Evolutionary conservation across 2,113 vertebrate species (phyloP).

Genomic region (Lucifuga dentata): DNA sequence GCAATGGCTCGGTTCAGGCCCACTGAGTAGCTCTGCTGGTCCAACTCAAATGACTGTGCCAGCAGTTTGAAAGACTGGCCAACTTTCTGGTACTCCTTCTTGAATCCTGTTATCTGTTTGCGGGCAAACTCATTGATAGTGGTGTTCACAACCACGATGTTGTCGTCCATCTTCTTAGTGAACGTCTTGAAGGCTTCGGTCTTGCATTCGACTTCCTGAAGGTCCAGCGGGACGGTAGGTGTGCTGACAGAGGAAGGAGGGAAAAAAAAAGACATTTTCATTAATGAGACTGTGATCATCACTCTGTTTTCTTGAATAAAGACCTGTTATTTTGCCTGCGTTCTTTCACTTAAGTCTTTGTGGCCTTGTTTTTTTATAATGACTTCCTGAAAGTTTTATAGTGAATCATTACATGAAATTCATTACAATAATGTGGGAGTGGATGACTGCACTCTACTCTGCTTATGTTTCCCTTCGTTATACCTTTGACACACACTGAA

Average conservation of each 20-base stretch:
- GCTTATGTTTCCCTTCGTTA: slow-evolving; percentile 32
- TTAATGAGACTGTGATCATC: no score
- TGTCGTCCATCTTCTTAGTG: slow-evolving; percentile 97
- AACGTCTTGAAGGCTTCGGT: slow-evolving; percentile 95
- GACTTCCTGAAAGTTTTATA: neutral
- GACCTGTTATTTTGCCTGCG: no score
- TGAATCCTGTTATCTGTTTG: slow-evolving; percentile 94
- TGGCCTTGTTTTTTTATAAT: neutral
- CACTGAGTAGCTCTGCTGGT: slow-evolving; percentile 91
- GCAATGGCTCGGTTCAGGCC: slow-evolving; percentile 94
- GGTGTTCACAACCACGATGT: slow-evolving; percentile 90
- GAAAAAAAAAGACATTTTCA: neutral
- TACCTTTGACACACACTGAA: slow-evolving; percentile 4
- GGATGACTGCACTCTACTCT: neutral
- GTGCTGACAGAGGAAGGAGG: slow-evolving; percentile 85
- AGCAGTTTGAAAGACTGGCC: slow-evolving; percentile 93
- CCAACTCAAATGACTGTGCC: slow-evolving; percentile 93
- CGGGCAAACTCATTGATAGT: slow-evolving; percentile 93
- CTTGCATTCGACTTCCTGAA: slow-evolving; percentile 94
- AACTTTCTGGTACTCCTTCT: slow-evolving; percentile 97
- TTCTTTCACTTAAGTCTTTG: neutral
- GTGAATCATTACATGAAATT: slow-evolving; percentile 13
- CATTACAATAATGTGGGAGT: neutral
- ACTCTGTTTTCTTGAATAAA: no score
- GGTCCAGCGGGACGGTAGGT: slow-evolving; percentile 87